Evolutionary conservation across 1,140 invertebrate species (phyloP), one percentile per base, ranked within the genome.

Genomic region (Saccostrea glomerata): DNA sequence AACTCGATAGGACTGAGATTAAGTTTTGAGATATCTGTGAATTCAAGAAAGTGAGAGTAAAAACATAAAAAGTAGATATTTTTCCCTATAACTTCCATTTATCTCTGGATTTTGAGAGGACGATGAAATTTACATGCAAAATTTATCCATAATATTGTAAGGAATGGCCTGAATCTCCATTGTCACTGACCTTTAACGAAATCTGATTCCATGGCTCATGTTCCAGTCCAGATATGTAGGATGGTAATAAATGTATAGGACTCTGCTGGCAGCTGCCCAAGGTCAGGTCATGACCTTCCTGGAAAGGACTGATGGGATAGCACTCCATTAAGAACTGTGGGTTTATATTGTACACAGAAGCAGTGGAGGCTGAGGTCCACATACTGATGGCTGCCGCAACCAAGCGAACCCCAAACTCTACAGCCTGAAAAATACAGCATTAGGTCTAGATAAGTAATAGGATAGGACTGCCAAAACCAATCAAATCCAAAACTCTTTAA

Each of bases 121-220:
- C 13, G 15, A 60, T 13, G 12, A 60, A 60, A 58, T 17, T 13
- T 17, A 60, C 5, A 60, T 17, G 20, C 58, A 60, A 60, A 60
- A 60, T 13, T 17, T 13, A 36, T 15, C 58, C 5, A 60, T 60
- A 60, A 13, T 15, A 47, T 6, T 47, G 6, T 47, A 47, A 47
- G 47, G 47, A 47, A 47, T 47, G 47, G 47, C 5, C 13, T 63
- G n/a, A 20, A 63, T n/a, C 6, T n/a, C 2, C 58, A 20, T 20
- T 6, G n/a, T 6, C 15, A 12, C 82, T 84, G 73, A 91, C 91
- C 88, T 92, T 92, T 6, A 82, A 63, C 40, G 89, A 55, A 82
- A 92, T 86, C 60, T 92, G 91, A 84, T 86, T 87, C 91, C 91
- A 92, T n/a, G 91, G 91, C 36, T 87, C 85, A 47, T 58, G 58